phyloP scores from a whole-genome alignment of 2,113 vertebrate genomes.

The Leptosomus discolor region DNA sequence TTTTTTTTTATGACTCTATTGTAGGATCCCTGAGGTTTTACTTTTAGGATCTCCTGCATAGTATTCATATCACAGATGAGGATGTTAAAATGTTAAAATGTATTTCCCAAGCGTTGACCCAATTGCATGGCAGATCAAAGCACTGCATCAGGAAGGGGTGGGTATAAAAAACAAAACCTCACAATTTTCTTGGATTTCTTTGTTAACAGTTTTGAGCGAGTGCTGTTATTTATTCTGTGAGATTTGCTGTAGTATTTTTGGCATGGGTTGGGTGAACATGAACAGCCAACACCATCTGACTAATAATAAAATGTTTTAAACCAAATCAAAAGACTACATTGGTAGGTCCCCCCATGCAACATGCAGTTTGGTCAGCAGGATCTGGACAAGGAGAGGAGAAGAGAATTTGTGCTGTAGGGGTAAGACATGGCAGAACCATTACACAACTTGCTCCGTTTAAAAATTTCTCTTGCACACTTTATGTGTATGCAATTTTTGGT shows the following conservation, averaged over 20 bases:
- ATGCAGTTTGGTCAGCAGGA: not conserved
- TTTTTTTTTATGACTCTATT: not conserved
- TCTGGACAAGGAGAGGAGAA: not conserved
- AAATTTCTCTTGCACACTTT: not conserved
- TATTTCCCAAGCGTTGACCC: slow-evolving; percentile 52
- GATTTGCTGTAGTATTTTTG: not conserved
- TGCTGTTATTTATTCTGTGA: not conserved
- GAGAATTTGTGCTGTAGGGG: not conserved
- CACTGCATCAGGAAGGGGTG: not conserved
- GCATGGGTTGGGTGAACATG: not conserved
- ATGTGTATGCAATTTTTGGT: not conserved
- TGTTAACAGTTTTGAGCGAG: not conserved
- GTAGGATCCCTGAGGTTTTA: not conserved
- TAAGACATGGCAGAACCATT: not conserved
- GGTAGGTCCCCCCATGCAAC: not conserved
- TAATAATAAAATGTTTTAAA: not conserved
- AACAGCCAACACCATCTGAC: not conserved
- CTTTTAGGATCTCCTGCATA: slow-evolving; percentile 3
- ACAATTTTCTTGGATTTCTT: slow-evolving; percentile 16
- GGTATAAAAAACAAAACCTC: not conserved
- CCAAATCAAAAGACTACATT: not conserved
- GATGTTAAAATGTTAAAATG: slow-evolving; percentile 58
- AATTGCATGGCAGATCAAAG: slow-evolving; percentile 66
- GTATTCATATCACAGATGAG: not conserved
- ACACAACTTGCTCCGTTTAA: not conserved